Percentiles rank a stretch among this genome's conserved stretches.
phyloP scores from a whole-genome alignment of 2,113 vertebrate species.

The Marcusenius ussheri region DNA sequence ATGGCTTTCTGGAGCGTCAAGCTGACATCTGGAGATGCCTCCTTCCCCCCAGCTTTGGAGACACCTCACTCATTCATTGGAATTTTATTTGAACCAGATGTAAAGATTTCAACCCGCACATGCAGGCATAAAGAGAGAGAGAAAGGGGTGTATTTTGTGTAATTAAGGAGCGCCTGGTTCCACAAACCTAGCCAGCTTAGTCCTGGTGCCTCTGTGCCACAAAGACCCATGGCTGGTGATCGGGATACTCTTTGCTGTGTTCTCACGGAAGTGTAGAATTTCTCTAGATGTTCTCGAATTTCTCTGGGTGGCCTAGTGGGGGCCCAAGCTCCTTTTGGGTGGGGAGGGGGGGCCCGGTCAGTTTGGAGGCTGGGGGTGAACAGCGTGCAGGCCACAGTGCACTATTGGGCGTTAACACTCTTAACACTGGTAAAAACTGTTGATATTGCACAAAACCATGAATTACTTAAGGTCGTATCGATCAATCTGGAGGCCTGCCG shows the following conservation, averaged over 20 bases:
- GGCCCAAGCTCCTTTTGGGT: background rate
- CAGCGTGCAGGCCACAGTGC: background rate
- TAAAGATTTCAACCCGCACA: background rate
- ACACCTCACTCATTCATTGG: background rate
- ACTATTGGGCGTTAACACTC: background rate
- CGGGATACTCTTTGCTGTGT: background rate
- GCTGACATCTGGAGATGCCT: background rate
- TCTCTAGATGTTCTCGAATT: background rate
- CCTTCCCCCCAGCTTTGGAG: background rate
- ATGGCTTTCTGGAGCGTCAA: background rate
- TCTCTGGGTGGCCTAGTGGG: background rate
- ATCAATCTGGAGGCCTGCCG: background rate
- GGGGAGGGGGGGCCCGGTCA: background rate
- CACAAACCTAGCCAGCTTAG: background rate
- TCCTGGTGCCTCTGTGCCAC: background rate
- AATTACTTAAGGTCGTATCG: background rate
- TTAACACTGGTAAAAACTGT: background rate
- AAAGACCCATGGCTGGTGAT: background rate
- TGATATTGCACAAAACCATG: background rate
- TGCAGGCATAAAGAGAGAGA: background rate
- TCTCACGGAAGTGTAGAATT: background rate
- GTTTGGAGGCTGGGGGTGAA: background rate
- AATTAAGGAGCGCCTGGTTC: background rate
- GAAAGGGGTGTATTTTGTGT: background rate
- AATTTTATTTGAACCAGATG: background rate